phyloP scores from a whole-genome alignment of 2,888 invertebrate species.

The Pantelozetes paolii region DNA sequence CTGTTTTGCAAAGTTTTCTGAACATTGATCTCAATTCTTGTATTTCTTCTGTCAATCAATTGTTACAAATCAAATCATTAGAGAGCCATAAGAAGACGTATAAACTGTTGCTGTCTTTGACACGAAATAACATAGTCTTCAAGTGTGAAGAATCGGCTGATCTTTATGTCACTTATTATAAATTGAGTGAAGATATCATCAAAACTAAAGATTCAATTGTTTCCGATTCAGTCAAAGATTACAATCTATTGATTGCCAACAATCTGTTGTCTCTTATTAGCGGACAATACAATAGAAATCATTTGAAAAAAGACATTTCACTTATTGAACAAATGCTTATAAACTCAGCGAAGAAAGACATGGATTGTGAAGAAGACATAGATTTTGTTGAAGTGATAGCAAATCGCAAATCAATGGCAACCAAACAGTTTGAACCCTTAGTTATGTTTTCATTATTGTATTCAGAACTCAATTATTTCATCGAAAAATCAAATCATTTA shows the following conservation, averaged over 20 bases:
- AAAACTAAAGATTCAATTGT: not conserved
- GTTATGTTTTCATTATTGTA: not conserved
- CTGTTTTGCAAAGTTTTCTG: conserved; percentile 8
- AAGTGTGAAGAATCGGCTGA: conserved; percentile 9
- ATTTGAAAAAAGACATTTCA: conserved; percentile 19
- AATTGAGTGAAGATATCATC: not conserved
- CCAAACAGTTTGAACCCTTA: not conserved
- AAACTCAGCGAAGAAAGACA: not conserved
- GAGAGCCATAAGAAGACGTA: not conserved
- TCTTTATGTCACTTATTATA: not conserved
- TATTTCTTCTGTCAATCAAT: conserved; percentile 6
- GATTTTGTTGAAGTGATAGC: conserved; percentile 6
- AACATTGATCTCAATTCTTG: not conserved
- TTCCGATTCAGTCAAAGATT: not conserved
- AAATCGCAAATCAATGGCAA: conserved; percentile 6
- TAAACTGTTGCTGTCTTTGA: not conserved
- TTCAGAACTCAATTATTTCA: not conserved
- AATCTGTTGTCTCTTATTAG: not conserved
- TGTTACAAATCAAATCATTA: not conserved
- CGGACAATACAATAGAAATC: not conserved
- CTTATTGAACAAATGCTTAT: not conserved
- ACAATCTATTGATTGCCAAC: not conserved
- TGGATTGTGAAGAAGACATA: not conserved
- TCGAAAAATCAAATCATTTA: not conserved
- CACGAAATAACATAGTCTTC: not conserved